Base-by-base conservation (phyloP, 2,888 invertebrate genomes). In the Furcula furcula region DNA sequence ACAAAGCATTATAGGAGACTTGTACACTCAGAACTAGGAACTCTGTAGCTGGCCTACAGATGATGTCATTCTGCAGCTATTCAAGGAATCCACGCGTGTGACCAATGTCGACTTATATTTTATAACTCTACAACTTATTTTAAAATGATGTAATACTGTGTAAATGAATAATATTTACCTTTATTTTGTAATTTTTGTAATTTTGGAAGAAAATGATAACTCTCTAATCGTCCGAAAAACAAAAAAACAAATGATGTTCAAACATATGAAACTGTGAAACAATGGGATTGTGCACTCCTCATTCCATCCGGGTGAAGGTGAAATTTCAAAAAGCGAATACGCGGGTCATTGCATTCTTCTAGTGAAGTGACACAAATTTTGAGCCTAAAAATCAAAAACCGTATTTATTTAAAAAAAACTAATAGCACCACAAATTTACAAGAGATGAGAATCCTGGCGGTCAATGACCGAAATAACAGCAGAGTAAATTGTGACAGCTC, bases 181-280 rank as follows among this genome's bases (percentile, higher is more conserved):
- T 74, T 82, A 83, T 70, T 84, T 86, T 79, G 83, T 71, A 85
- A 87, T 87, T 87, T 88, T 87, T 85, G 87, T 79, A 88, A 88
- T 87, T 88, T 88, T 88, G 86, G 85, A 82, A 86, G 84, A 82
- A 87, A 87, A 80, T 83, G 76, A 84, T 78, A 82, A 76, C 76
- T 77, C 76, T 83, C 77, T 85, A 85, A 82, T 80, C 83, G 87
- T 85, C 87, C 87, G 86, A 88, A 87, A 88, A 88, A 86, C 87
- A 88, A 88, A 88, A 86, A 88, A 88, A 88, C 88, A 88, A 88
- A 86, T 86, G 88, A 85, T 81, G 81, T 78, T 87, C 81, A 87
- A 87, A 88, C 87, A 87, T 87, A 85, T 73, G 87, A 88, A 88
- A 86, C 76, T 82, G 73, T 79, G 78, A 87, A 88, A 89, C 86